Evolutionary conservation across 2,113 vertebrate species (phyloP).

Genomic region (Thalassoma bifasciatum): DNA sequence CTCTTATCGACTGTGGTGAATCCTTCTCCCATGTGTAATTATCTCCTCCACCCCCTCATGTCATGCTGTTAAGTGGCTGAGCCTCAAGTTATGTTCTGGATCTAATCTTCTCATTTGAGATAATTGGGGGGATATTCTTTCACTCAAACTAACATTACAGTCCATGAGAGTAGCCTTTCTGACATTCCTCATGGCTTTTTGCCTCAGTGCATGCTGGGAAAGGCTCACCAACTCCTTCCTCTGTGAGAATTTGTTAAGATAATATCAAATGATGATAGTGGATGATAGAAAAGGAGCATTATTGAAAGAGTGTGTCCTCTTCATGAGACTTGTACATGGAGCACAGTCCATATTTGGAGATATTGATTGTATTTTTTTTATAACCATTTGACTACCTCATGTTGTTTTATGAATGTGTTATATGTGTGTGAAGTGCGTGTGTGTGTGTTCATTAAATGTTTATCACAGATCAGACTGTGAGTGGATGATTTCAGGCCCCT

Average conservation of each 20-base stretch:
- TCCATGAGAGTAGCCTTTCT: conserved; percentile 4
- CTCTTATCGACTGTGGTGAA: conserved; percentile 44
- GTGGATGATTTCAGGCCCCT: background rate
- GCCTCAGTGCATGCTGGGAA: conserved; percentile 46
- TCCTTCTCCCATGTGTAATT: conserved; percentile 26
- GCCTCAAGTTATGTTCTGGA: conserved; percentile 35
- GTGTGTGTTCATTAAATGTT: conserved; percentile 8
- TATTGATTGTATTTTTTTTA: conserved; percentile 83
- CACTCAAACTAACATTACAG: conserved; percentile 4
- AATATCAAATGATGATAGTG: conserved; percentile 16
- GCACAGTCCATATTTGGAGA: conserved; percentile 32
- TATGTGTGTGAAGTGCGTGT: conserved; percentile 60
- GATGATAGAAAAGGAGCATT: conserved; percentile 11
- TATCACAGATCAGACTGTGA: background rate
- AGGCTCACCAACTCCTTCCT: background rate
- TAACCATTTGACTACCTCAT: conserved; percentile 92
- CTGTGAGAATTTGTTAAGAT: background rate
- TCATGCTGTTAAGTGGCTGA: conserved; percentile 19
- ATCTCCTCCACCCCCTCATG: background rate
- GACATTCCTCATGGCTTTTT: conserved; percentile 1
- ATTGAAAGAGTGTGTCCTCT: background rate
- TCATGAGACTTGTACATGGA: conserved; percentile 27
- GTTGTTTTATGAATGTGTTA: conserved; percentile 71
- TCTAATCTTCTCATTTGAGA: conserved; percentile 41
- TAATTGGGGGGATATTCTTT: conserved; percentile 33